phyloP scores from a whole-genome alignment of 2,797 vertebrate genomes.

The Cetoscarus ocellatus region DNA sequence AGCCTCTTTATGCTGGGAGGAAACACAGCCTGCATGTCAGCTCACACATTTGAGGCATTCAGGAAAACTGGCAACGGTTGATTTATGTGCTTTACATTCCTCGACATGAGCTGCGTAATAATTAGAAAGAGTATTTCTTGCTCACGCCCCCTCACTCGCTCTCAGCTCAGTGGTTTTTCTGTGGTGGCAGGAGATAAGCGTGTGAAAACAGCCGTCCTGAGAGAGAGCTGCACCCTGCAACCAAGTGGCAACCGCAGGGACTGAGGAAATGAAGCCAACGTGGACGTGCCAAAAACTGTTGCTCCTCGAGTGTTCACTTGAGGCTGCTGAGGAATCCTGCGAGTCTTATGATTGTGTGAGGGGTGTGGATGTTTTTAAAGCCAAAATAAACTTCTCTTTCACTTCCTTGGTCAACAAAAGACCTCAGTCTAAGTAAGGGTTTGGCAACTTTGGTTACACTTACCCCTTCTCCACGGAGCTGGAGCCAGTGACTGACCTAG shows the following conservation, averaged over 20 bases:
- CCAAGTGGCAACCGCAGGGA: not conserved
- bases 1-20: not conserved
- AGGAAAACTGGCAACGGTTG: slow-evolving; percentile 37
- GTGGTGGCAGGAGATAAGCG: slow-evolving; percentile 33
- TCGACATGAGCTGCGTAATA: slow-evolving; percentile 30
- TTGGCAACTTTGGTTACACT: no score
- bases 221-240: slow-evolving; percentile 20
- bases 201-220: slow-evolving; percentile 27
- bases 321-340: no score
- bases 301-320: no score
- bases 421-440: no score
- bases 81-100: slow-evolving; percentile 38
- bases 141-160: slow-evolving; percentile 11
- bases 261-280: slow-evolving; percentile 41
- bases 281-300: no score
- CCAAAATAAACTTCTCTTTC: no score
- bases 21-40: slow-evolving; percentile 24
- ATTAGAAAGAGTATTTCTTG: slow-evolving; percentile 56
- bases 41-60: slow-evolving; percentile 37
- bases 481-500: no score
- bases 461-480: no score
- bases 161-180: slow-evolving; percentile 23
- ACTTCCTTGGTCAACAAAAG: no score
- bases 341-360: no score
- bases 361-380: no score